Conservation (phyloP, 2,797 vertebrate species). For the Myotis vivesi region DNA sequence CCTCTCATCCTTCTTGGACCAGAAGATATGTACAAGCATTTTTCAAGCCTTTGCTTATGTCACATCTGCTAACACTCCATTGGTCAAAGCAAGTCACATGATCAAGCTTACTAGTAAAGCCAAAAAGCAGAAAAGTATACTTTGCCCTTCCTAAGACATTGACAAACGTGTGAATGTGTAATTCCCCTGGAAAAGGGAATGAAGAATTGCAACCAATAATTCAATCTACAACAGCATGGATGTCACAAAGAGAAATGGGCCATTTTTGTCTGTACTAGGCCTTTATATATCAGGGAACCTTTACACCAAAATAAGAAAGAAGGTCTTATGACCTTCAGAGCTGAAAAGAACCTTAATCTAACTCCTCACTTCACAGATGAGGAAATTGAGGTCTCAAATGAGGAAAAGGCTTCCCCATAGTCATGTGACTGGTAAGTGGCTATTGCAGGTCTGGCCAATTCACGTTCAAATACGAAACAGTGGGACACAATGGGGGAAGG, state of each 20-base stretch:
- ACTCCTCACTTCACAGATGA: not conserved
- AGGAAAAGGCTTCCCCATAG: not conserved
- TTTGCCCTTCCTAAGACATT: not conserved
- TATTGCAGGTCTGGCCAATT: not conserved
- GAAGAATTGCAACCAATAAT: not conserved
- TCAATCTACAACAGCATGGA: not conserved
- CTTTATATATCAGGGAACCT: not conserved
- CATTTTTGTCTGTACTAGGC: not conserved
- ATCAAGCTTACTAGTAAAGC: not conserved
- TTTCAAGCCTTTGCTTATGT: not conserved
- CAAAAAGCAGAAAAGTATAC: not conserved
- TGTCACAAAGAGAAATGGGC: not conserved
- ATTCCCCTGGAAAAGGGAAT: not conserved
- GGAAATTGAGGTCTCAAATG: constrained; percentile 15
- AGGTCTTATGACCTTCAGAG: not conserved
- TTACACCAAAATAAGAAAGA: not conserved
- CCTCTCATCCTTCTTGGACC: not conserved
- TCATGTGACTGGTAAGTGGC: not conserved
- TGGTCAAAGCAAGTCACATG: not conserved
- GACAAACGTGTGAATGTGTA: not conserved
- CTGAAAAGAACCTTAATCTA: not conserved
- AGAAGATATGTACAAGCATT: not conserved
- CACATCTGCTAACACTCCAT: not conserved
- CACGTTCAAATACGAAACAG: not conserved
- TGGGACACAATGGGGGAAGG: not conserved